Conservation (phyloP, 2,113 vertebrate species). For the Morone saxatilis region DNA sequence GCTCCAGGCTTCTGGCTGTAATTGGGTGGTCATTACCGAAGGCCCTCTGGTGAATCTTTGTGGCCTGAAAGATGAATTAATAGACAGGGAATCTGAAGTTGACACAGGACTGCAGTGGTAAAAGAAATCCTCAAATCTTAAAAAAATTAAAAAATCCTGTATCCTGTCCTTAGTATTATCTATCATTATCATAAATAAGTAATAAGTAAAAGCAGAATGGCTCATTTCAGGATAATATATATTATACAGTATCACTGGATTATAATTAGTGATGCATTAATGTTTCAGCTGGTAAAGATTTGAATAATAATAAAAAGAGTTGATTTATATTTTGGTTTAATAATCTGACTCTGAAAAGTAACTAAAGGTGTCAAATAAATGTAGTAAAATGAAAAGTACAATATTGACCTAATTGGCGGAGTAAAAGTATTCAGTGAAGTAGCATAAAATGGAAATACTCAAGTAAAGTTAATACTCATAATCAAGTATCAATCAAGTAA, state of each 20-base stretch:
- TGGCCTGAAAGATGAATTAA: constrained; percentile 76
- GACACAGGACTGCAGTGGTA: background rate
- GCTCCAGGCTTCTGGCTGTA: constrained; percentile 85
- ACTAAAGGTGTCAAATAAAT: background rate
- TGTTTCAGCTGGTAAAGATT: too few relatives aligned
- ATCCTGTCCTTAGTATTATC: background rate
- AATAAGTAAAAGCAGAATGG: too few relatives aligned
- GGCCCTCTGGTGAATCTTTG: constrained; percentile 87
- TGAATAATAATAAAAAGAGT: too few relatives aligned
- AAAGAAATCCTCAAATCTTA: background rate
- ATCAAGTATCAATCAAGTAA: background rate
- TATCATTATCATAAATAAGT: too few relatives aligned
- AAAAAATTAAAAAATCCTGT: background rate
- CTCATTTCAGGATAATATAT: too few relatives aligned
- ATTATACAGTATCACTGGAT: too few relatives aligned
- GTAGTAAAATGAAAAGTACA: background rate
- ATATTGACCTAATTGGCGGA: background rate
- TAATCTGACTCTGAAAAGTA: too few relatives aligned
- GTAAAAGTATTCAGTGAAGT: background rate
- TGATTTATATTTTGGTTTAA: too few relatives aligned
- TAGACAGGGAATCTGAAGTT: background rate
- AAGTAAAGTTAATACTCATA: too few relatives aligned
- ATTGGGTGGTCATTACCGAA: constrained; percentile 85
- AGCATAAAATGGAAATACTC: background rate
- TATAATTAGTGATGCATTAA: too few relatives aligned